Percentiles rank a stretch among this genome's conserved stretches.
These are phyloP conservation scores for Ictidomys tridecemlineatus DNA, from an alignment of 2,113 vertebrate genomes.

Conservation along the genomic window DNA sequence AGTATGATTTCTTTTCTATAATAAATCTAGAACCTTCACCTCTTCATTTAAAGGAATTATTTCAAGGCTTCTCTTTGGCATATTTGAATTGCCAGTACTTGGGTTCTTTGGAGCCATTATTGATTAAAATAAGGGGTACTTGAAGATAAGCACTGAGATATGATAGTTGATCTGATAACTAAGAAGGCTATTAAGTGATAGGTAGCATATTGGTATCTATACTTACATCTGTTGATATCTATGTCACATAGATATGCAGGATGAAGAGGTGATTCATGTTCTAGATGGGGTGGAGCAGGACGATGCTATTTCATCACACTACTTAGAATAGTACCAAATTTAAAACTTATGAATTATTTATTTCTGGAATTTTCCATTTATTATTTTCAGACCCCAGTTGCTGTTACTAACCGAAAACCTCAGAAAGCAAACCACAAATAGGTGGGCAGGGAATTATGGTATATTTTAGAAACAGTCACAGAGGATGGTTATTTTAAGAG, in stretches of 20 bases:
- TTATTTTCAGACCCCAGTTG: neutral
- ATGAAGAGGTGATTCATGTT: too few relatives aligned
- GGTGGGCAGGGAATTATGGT: neutral
- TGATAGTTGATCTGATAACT: neutral
- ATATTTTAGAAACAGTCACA: neutral
- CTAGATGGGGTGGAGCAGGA: neutral
- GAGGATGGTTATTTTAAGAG: neutral
- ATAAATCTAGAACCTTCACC: neutral
- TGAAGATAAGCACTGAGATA: neutral
- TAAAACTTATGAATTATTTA: neutral
- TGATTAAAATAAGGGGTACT: neutral
- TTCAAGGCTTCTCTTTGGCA: neutral
- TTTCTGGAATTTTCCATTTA: neutral
- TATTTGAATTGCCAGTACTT: neutral
- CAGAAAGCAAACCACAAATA: neutral
- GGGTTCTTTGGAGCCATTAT: neutral
- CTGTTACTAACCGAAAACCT: neutral
- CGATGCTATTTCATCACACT: neutral
- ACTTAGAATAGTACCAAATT: neutral
- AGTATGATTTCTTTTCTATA: neutral
- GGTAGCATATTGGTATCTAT: neutral
- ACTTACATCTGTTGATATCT: too few relatives aligned
- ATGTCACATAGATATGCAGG: neutral
- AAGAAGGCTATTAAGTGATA: neutral
- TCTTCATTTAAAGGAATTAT: neutral